Percentiles rank a stretch among this genome's conserved stretches.
These are phyloP conservation scores for Cheilosia impressa DNA, from an alignment of 2,888 invertebrate species.

Conservation along the genomic window DNA sequence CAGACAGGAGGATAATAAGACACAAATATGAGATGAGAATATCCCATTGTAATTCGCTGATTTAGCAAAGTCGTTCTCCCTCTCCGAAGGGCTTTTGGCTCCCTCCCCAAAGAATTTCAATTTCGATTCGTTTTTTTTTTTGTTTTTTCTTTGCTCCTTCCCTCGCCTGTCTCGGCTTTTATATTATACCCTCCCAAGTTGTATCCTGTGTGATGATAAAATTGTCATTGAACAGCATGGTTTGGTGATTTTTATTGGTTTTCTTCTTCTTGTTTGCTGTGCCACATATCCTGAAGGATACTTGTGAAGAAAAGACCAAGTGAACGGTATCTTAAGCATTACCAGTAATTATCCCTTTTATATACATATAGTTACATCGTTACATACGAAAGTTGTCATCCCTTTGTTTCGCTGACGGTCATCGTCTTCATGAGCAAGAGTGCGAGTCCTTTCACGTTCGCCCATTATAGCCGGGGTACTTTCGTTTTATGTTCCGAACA, in stretches of 20 bases:
- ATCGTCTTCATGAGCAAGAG: constrained; percentile 19
- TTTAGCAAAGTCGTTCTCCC: constrained; percentile 46
- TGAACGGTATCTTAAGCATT: constrained; percentile 62
- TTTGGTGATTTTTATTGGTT: constrained; percentile 66
- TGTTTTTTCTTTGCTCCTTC: constrained; percentile 8
- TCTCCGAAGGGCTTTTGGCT: constrained; percentile 7
- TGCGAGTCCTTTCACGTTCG: constrained; percentile 6
- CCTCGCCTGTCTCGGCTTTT: not conserved
- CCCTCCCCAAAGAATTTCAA: constrained; percentile 56
- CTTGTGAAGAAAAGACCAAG: constrained; percentile 24
- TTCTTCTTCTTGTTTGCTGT: not conserved
- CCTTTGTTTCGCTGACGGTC: constrained; percentile 13
- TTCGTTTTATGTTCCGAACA: constrained; percentile 67
- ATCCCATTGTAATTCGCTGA: constrained; percentile 59
- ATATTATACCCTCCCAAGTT: constrained; percentile 12
- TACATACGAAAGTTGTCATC: constrained; percentile 18
- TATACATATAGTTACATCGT: constrained; percentile 49
- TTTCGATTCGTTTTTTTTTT: constrained; percentile 1
- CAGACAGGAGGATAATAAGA: constrained; percentile 1
- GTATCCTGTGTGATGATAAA: constrained; percentile 57
- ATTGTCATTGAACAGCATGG: constrained; percentile 58
- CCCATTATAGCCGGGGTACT: constrained; percentile 37
- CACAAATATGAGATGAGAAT: constrained; percentile 41
- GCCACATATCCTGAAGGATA: not conserved
- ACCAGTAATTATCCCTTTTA: constrained; percentile 70